phyloP scores from a whole-genome alignment of 2,113 vertebrate species.

The Glaucidium brasilianum region DNA sequence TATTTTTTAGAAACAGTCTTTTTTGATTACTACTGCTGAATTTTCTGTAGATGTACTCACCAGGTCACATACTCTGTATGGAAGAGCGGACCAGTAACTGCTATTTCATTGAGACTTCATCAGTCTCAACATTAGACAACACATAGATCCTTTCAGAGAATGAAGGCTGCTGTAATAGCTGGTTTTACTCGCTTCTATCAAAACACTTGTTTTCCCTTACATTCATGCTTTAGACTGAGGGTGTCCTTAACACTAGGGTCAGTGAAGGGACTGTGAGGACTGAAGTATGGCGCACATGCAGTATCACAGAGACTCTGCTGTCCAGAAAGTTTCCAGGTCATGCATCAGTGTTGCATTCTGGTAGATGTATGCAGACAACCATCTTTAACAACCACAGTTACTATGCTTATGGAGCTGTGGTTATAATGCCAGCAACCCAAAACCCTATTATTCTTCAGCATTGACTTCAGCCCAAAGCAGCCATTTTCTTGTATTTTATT shows the following conservation, averaged over 20 bases:
- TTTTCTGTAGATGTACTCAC: background rate
- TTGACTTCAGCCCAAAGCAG: background rate
- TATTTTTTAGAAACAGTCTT: background rate
- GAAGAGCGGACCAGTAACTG: background rate
- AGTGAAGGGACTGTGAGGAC: background rate
- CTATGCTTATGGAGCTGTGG: background rate
- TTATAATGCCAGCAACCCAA: background rate
- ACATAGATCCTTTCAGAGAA: background rate
- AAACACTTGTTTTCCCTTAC: background rate
- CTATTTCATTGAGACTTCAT: background rate
- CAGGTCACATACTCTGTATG: background rate
- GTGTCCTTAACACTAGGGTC: background rate
- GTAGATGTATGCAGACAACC: background rate
- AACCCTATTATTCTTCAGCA: background rate
- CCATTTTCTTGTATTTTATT: constrained; percentile 4
- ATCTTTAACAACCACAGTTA: background rate
- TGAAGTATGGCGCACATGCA: background rate
- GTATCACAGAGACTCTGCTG: background rate
- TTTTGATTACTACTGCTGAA: background rate
- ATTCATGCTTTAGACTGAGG: background rate
- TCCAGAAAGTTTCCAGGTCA: background rate
- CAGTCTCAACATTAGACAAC: background rate
- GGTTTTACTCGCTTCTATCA: background rate
- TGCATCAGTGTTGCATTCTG: background rate
- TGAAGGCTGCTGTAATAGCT: background rate